Conservation (phyloP, 2,113 vertebrate genomes). For the Scopus umbretta region DNA sequence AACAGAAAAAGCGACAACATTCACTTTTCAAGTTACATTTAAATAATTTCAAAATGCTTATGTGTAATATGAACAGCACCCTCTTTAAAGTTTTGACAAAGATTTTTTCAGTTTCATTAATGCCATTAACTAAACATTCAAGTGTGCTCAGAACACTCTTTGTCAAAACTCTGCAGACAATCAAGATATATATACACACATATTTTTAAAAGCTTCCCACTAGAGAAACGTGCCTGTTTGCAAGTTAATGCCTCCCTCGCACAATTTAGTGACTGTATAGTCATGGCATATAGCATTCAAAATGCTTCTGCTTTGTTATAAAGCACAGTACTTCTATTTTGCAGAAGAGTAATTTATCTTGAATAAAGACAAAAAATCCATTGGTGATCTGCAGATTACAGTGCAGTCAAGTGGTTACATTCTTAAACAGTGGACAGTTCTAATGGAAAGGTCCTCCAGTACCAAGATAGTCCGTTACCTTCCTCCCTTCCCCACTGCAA, state of each 20-base stretch:
- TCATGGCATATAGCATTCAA: background rate
- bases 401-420: background rate
- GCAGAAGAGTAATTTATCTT: background rate
- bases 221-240: background rate
- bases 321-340: background rate
- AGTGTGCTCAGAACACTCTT: background rate
- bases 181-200: background rate
- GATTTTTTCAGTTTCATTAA: background rate
- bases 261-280: background rate
- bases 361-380: background rate
- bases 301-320: background rate
- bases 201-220: background rate
- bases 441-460: background rate
- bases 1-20: background rate
- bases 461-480: background rate
- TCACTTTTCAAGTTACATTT: background rate
- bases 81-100: background rate
- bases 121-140: background rate
- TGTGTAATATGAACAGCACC: background rate
- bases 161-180: background rate
- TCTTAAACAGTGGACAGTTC: background rate
- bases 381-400: background rate
- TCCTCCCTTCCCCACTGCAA: background rate
- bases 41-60: background rate
- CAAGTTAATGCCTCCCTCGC: background rate